Conservation (phyloP, 2,113 vertebrate species). For the Perognathus longimembris region DNA sequence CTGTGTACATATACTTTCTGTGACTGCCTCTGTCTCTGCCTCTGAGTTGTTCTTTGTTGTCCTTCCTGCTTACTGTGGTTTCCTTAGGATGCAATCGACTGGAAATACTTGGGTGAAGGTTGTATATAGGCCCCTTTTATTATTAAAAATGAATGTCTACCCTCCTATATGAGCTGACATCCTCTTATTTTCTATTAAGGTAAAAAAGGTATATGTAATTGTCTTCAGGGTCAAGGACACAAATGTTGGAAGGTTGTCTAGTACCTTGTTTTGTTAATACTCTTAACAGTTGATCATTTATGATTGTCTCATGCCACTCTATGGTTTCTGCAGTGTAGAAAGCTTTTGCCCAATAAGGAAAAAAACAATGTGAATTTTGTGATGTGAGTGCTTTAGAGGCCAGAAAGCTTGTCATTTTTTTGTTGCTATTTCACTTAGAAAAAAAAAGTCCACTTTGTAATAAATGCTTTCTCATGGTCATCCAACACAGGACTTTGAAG, state of each 20-base stretch:
- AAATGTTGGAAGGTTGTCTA: not conserved
- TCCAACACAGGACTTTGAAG: not conserved
- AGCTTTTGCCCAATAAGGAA: not conserved
- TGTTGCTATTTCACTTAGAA: not conserved
- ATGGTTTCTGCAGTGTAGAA: not conserved
- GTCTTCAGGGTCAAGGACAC: not conserved
- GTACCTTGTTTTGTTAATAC: not conserved
- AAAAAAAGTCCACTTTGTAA: not conserved
- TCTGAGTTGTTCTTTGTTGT: not conserved
- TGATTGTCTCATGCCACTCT: not conserved
- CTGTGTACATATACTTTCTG: not conserved
- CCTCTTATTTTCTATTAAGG: slow-evolving; percentile 3
- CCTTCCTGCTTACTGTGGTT: not conserved
- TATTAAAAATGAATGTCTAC: not conserved
- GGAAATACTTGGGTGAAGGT: not conserved
- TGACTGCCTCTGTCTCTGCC: not conserved
- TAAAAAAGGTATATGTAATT: not conserved
- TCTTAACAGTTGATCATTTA: not conserved
- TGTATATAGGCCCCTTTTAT: not conserved
- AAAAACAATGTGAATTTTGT: not conserved
- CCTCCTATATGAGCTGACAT: not conserved
- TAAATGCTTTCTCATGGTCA: not conserved
- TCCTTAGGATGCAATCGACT: not conserved
- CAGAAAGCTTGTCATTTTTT: slow-evolving; percentile 19
- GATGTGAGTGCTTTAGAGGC: not conserved